These are phyloP conservation scores for Poecile montanus DNA, from an alignment of 2,797 vertebrate genomes.

Conservation along the genomic window DNA sequence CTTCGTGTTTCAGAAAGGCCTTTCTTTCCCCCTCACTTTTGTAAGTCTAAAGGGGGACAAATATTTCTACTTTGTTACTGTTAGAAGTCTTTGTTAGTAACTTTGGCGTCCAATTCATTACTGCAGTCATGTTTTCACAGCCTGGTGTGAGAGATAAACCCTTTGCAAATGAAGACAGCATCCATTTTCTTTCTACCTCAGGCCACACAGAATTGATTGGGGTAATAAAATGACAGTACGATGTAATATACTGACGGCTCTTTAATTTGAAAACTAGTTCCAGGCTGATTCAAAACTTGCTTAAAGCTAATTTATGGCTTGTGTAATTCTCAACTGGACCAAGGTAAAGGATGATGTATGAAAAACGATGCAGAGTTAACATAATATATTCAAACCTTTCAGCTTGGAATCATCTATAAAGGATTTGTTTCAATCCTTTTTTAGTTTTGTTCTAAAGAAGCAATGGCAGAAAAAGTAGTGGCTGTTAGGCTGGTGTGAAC, in stretches of 20 bases:
- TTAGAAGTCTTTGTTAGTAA: slow-evolving; percentile 84
- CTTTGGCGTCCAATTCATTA: slow-evolving; percentile 83
- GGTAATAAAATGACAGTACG: slow-evolving; percentile 90
- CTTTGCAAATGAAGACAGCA: slow-evolving; percentile 82
- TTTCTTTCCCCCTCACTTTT: not conserved
- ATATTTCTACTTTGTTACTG: slow-evolving; percentile 38
- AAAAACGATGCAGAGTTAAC: slow-evolving; percentile 76
- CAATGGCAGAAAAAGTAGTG: not conserved
- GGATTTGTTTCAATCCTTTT: not conserved
- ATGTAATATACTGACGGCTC: slow-evolving; percentile 84
- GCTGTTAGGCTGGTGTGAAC: not conserved
- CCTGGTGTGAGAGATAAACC: slow-evolving; percentile 91
- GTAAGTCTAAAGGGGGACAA: slow-evolving; percentile 30
- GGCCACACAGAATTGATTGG: slow-evolving; percentile 88
- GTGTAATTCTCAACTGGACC: slow-evolving; percentile 75
- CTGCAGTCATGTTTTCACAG: slow-evolving; percentile 78
- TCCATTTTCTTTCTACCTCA: slow-evolving; percentile 80
- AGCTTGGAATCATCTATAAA: slow-evolving; percentile 31
- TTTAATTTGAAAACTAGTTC: slow-evolving; percentile 87
- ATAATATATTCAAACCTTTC: slow-evolving; percentile 63
- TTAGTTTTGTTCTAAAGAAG: not conserved
- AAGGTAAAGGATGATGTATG: slow-evolving; percentile 77
- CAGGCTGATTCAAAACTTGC: slow-evolving; percentile 84
- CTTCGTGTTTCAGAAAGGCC: slow-evolving; percentile 18
- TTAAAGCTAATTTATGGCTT: slow-evolving; percentile 89